These are phyloP conservation scores for Julus scandinavius DNA, from an alignment of 2,888 invertebrate genomes.

Conservation along the genomic window DNA sequence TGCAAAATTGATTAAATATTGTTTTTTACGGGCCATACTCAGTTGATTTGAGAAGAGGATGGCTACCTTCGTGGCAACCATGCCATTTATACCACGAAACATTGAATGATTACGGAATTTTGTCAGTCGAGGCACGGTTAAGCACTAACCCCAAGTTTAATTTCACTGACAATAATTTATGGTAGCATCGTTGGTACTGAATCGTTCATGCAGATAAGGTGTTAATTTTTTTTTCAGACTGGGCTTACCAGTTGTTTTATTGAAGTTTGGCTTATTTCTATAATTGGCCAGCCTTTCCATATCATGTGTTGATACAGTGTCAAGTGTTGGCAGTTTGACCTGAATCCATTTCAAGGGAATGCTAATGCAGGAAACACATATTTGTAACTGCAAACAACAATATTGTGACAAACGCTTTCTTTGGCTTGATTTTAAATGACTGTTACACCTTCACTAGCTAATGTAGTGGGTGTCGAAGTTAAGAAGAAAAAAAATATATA, in stretches of 20 bases:
- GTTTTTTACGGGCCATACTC: neutral
- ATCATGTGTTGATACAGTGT: neutral
- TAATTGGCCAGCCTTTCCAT: neutral
- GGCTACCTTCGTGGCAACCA: neutral
- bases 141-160: neutral
- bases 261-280: neutral
- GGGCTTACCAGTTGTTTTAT: neutral
- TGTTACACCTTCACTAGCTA: neutral
- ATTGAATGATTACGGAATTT: neutral
- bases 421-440: neutral
- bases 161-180: neutral
- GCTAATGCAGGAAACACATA: too few relatives aligned
- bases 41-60: neutral
- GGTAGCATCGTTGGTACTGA: neutral
- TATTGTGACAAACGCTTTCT: neutral
- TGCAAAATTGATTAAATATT: conserved; percentile 35
- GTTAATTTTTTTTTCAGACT: neutral
- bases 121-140: neutral
- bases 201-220: neutral
- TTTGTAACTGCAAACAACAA: too few relatives aligned
- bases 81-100: neutral
- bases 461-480: neutral
- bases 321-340: neutral
- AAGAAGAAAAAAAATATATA: too few relatives aligned
- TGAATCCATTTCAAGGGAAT: too few relatives aligned